phyloP scores from a whole-genome alignment of 2,888 invertebrate species.

The Cheilosia scutellata region DNA sequence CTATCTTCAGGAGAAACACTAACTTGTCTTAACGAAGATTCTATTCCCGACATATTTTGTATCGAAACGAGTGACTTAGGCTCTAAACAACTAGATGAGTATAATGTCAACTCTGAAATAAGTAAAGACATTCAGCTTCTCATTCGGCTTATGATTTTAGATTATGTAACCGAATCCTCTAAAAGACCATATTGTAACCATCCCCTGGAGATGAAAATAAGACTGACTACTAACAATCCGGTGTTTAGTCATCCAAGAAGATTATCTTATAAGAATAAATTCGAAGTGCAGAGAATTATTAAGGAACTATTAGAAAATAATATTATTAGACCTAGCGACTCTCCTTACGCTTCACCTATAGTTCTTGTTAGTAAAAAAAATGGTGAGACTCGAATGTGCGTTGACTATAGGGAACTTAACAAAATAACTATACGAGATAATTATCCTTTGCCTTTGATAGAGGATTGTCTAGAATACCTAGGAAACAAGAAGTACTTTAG shows the following conservation, averaged over 20 bases:
- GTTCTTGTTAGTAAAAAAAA: constrained; percentile 10
- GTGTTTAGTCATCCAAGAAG: constrained; percentile 28
- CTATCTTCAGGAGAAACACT: too few relatives aligned
- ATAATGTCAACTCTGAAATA: background rate
- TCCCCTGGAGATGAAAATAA: background rate
- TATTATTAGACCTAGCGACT: background rate
- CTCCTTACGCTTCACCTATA: constrained; percentile 5
- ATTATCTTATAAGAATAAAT: constrained; percentile 17
- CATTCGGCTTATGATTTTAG: constrained; percentile 2
- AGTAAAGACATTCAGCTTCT: constrained; percentile 4
- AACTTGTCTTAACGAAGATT: too few relatives aligned
- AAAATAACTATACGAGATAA: constrained; percentile 4
- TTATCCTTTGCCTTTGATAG: background rate
- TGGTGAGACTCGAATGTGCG: constrained; percentile 7
- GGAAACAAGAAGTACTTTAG: too few relatives aligned
- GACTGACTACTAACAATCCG: background rate
- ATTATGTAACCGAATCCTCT: constrained; percentile 3
- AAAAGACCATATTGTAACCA: background rate
- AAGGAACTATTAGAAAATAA: constrained; percentile 16
- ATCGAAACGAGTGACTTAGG: background rate
- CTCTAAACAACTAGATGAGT: background rate
- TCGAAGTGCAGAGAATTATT: constrained; percentile 21
- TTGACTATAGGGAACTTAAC: constrained; percentile 10
- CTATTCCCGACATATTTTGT: background rate
- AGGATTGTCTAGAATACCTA: background rate